A percentile compares a stretch with the other conserved stretches of the same genome.
Conservation (phyloP, 2,888 invertebrate species). For the Lasius fuliginosus region DNA sequence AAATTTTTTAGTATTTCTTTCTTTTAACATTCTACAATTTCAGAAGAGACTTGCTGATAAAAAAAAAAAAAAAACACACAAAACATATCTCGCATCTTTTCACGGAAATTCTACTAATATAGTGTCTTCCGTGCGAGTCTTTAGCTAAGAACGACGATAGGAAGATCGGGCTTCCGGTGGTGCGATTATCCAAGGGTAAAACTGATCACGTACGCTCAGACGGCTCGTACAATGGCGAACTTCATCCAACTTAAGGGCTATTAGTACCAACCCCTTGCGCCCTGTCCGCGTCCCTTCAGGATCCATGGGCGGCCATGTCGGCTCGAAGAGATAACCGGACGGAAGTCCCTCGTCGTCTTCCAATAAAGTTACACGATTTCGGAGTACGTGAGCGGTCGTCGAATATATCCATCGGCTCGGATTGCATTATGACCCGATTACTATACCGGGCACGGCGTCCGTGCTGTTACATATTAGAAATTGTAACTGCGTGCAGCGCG, state of each 20-base stretch:
- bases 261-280: conserved; percentile 75
- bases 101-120: conserved; percentile 5
- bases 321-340: conserved; percentile 70
- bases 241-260: conserved; percentile 77
- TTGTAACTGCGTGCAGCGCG: conserved; percentile 25
- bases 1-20: neutral
- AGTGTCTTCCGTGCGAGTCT: neutral
- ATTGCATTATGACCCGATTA: conserved; percentile 74
- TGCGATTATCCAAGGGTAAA: conserved; percentile 76
- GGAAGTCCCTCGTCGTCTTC: conserved; percentile 70
- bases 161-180: conserved; percentile 66
- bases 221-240: conserved; percentile 76
- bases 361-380: conserved; percentile 76
- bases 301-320: conserved; percentile 68
- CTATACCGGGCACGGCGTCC: conserved; percentile 70
- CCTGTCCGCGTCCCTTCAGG: conserved; percentile 72
- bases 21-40: neutral
- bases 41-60: neutral
- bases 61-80: neutral
- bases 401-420: conserved; percentile 68
- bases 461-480: conserved; percentile 47
- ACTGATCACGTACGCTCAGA: conserved; percentile 77
- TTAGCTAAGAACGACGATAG: conserved; percentile 55
- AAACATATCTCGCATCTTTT: neutral
- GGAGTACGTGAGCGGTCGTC: conserved; percentile 71